Evolutionary conservation across 2,113 vertebrate species (phyloP).

Genomic region (Lamprotornis superbus): DNA sequence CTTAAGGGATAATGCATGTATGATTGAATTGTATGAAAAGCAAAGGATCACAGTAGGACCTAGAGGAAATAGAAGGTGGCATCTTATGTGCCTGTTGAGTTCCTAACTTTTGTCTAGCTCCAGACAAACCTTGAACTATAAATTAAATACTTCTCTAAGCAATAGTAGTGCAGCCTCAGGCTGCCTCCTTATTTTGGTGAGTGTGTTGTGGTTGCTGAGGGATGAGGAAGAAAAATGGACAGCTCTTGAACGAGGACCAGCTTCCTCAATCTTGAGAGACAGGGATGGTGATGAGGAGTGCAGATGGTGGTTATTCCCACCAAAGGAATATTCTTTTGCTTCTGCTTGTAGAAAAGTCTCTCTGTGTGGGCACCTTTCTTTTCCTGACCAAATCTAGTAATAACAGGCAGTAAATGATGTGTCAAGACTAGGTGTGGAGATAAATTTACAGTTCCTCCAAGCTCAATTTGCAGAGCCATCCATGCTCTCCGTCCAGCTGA

Average conservation of each 20-base stretch:
- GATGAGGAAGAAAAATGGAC: not conserved
- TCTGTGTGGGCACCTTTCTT: not conserved
- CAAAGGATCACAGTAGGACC: not conserved
- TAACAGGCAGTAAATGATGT: not conserved
- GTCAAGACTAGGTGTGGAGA: not conserved
- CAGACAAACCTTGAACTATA: not conserved
- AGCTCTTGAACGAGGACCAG: not conserved
- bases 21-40: not conserved
- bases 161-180: not conserved
- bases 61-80: not conserved
- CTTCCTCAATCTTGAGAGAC: not conserved
- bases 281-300: accelerated
- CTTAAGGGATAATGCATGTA: not conserved
- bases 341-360: not conserved
- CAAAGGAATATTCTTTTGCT: not conserved
- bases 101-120: not conserved
- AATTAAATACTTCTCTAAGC: not conserved
- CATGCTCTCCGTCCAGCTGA: not conserved
- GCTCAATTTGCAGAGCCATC: not conserved
- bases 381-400: not conserved
- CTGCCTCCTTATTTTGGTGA: not conserved
- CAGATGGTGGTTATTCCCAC: accelerated
- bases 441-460: not conserved
- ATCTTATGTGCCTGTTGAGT: not conserved
- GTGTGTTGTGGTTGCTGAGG: not conserved